Evolutionary conservation across 2,888 invertebrate genomes (phyloP).

Genomic region (Gymnosoma rotundatum): DNA sequence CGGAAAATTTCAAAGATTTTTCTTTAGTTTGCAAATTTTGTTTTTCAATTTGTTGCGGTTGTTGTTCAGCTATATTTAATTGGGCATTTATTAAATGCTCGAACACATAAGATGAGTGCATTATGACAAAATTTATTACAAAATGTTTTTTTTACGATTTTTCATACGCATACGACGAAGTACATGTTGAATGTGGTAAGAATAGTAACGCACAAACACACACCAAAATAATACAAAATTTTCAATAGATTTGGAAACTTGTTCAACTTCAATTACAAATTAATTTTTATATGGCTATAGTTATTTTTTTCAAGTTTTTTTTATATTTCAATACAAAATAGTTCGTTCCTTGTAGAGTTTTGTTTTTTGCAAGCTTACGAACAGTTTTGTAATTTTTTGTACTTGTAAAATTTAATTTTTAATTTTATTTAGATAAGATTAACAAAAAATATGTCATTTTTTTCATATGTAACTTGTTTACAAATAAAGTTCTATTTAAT

Average conservation of each 20-base stretch:
- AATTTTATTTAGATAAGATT: conserved; percentile 43
- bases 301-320: conserved; percentile 16
- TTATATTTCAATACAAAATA: neutral
- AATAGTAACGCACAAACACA: conserved; percentile 33
- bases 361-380: conserved; percentile 56
- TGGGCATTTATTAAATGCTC: conserved; percentile 80
- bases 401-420: conserved; percentile 41
- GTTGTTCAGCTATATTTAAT: conserved; percentile 74
- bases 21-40: conserved; percentile 38
- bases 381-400: conserved; percentile 31
- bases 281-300: conserved; percentile 32
- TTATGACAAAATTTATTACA: conserved; percentile 73
- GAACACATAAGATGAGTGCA: conserved; percentile 81
- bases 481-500: conserved; percentile 17
- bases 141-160: conserved; percentile 40
- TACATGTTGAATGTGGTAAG: conserved; percentile 63
- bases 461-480: conserved; percentile 13
- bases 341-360: conserved; percentile 56
- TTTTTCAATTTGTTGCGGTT: conserved; percentile 34
- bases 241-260: conserved; percentile 67
- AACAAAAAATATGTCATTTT: conserved; percentile 48
- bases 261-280: conserved; percentile 72
- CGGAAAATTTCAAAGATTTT: conserved; percentile 50
- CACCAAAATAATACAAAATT: conserved; percentile 46
- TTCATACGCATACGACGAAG: conserved; percentile 70